Evolutionary conservation across 2,797 vertebrate species (phyloP).

Genomic region (Acanthurus lineatus): DNA sequence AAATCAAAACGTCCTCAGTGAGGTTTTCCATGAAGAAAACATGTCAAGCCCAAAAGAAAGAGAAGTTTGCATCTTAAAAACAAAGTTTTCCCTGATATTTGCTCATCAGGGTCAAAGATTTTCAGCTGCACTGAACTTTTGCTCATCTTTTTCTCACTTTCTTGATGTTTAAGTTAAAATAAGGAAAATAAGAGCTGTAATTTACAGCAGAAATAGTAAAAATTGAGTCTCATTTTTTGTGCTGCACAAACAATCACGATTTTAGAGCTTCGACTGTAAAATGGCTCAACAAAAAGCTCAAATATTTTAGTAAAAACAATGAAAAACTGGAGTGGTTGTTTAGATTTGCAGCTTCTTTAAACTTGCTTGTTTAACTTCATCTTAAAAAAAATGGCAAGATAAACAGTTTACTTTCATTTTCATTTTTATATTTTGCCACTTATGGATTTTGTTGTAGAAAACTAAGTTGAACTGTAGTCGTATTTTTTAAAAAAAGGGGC

Average conservation of each 20-base stretch:
- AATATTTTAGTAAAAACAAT: not conserved
- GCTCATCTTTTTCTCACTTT: no score
- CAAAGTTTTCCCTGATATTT: no score
- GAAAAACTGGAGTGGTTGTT: not conserved
- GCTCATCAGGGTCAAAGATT: not conserved
- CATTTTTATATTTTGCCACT: no score
- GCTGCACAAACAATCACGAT: not conserved
- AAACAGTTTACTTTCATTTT: no score
- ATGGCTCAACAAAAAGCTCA: not conserved
- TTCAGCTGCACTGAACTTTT: not conserved
- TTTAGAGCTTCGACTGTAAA: not conserved
- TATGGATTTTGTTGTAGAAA: no score
- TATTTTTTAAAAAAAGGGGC: no score
- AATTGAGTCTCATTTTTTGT: no score
- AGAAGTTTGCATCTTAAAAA: not conserved
- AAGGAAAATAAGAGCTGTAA: not conserved
- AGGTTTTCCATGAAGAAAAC: fast-evolving
- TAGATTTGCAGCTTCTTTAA: not conserved
- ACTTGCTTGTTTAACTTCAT: not conserved
- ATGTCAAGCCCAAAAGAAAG: not conserved
- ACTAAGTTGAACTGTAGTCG: no score
- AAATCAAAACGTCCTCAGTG: not conserved
- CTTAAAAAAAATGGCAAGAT: not conserved
- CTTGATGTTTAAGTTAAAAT: not conserved
- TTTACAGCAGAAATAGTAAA: no score